These are phyloP conservation scores for Steinernema feltiae DNA, from an alignment of 1,140 invertebrate genomes.

Conservation along the genomic window DNA sequence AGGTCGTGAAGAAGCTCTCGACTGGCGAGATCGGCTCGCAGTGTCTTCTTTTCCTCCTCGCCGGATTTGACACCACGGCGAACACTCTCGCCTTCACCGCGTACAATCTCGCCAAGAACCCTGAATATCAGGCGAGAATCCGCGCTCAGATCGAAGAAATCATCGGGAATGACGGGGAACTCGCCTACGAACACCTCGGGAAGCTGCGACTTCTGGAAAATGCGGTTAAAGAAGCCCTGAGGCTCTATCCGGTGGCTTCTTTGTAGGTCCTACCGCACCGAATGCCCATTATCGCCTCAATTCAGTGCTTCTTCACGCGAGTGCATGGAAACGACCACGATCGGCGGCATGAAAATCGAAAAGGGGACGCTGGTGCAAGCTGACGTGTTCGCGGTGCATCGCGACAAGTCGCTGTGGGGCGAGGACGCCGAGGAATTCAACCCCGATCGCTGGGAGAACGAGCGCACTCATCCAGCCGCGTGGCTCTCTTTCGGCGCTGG, in stretches of 20 bases:
- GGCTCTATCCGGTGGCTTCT: slow-evolving; percentile 24
- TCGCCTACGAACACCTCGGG: slow-evolving; percentile 13
- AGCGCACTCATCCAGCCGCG: neutral
- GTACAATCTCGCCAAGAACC: neutral
- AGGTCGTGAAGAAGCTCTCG: slow-evolving; percentile 1
- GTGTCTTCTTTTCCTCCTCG: slow-evolving; percentile 1
- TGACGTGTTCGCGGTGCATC: slow-evolving; percentile 19
- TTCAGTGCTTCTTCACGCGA: slow-evolving; percentile 22
- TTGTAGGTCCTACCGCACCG: slow-evolving; percentile 13
- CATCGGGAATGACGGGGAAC: neutral
- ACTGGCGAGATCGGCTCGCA: neutral
- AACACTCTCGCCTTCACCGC: slow-evolving; percentile 3
- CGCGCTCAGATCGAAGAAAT: neutral
- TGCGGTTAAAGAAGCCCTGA: slow-evolving; percentile 22
- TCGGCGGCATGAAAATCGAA: slow-evolving; percentile 16
- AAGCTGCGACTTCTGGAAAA: slow-evolving; percentile 17
- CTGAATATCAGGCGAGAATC: neutral
- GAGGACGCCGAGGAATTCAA: slow-evolving; percentile 26
- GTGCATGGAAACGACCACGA: slow-evolving; percentile 18
- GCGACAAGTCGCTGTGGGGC: slow-evolving; percentile 16
- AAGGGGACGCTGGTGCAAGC: slow-evolving; percentile 12
- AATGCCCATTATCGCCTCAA: neutral
- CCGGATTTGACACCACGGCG: slow-evolving; percentile 15
- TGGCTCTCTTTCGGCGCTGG: neutral
- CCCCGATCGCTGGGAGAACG: slow-evolving; percentile 17